Conservation (phyloP, 1,140 invertebrate genomes). For the Rhopalosiphum maidis region DNA sequence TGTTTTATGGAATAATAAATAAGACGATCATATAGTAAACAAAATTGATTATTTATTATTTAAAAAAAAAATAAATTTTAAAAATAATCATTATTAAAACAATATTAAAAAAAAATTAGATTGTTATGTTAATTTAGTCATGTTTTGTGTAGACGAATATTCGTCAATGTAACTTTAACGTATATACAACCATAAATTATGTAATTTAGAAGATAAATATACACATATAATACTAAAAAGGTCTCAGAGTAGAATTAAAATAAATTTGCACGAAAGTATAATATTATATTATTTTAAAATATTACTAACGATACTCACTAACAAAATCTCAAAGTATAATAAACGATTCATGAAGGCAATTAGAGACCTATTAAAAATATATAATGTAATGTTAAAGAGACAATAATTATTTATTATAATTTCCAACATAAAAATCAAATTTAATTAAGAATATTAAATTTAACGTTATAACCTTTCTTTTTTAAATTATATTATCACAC, state of each 20-base stretch:
- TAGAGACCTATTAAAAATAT: background rate
- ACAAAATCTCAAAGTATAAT: background rate
- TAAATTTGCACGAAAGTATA: background rate
- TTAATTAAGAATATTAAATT: background rate
- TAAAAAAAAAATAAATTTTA: background rate
- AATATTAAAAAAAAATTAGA: background rate
- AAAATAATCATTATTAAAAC: background rate
- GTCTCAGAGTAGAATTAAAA: background rate
- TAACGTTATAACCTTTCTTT: too few relatives aligned
- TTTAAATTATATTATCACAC: background rate
- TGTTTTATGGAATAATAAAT: background rate
- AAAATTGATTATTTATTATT: background rate
- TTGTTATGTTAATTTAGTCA: too few relatives aligned
- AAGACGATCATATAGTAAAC: background rate
- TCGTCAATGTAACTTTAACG: background rate
- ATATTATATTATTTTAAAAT: background rate
- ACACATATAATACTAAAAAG: too few relatives aligned
- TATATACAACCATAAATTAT: background rate
- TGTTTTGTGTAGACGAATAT: too few relatives aligned
- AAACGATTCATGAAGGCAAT: background rate
- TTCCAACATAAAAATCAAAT: background rate
- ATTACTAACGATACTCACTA: background rate
- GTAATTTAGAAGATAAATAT: background rate
- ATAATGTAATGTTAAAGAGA: background rate
- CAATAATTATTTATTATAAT: background rate